Evolutionary conservation across 2,113 vertebrate species (phyloP), one percentile per base, ranked within the genome.

Genomic region (Notothenia rossii): DNA sequence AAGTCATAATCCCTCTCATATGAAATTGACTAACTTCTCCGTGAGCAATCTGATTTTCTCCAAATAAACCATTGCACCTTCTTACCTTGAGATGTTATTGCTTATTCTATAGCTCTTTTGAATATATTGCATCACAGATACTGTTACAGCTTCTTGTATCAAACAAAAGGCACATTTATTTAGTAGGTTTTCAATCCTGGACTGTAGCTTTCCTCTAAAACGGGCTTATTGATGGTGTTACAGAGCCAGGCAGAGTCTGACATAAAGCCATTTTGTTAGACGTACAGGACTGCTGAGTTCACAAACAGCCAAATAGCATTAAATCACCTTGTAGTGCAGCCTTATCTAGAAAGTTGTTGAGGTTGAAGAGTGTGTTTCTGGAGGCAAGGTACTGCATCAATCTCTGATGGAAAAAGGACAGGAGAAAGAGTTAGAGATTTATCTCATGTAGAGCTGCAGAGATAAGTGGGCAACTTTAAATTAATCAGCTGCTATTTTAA

Each of bases 281-380:
- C 17, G 64, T 87, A 71, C 79, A 77, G 86, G 83, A 72, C 72
- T 89, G 90, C 89, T 88, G 85, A 90, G 76, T 92, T 85, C 67
- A 90, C 88, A 88, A 89, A 83, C 56, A 81, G 62, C 84, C 74
- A 70, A 79, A 79, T 68, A 53, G 77, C 82, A 80, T 88, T 89
- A 81, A 90, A 91, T 93, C 86, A 98, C 97, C 97, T 95, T 98
- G 97, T 94, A 95, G 86, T 84, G 95, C 96, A 91, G 96, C 96
- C 94, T 97, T 96, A 95, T 98, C 97, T 92, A 98, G 91, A 92
- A 97, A 98, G 95, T 97, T 98, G 95, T 97, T 97, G 91, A 98
- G 94, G 91, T 97, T 98, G 94, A 98, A 98, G 90, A 98, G 95
- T 64, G 96, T 96, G 86, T 95, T 96, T 94, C 96, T 94, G 88